These are phyloP conservation scores for Cuculus canorus DNA, from an alignment of 2,797 vertebrate species.

Conservation along the genomic window DNA sequence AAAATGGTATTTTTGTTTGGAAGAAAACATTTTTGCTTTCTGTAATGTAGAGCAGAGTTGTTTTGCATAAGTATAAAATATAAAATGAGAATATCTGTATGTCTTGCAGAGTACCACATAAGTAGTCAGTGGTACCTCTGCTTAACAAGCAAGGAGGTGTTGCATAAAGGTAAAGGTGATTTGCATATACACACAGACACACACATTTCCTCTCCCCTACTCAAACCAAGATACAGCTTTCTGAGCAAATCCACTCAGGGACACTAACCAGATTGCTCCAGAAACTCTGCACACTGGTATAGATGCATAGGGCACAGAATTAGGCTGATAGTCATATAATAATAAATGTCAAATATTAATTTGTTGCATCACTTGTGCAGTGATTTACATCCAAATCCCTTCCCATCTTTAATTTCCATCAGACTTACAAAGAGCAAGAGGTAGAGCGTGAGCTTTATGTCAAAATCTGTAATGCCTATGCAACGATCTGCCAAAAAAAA, in stretches of 20 bases:
- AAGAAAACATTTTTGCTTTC: background rate
- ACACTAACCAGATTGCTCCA: background rate
- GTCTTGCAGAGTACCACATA: rapidly evolving
- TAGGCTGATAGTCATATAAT: background rate
- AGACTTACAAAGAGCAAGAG: background rate
- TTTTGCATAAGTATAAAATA: background rate
- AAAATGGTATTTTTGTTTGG: background rate
- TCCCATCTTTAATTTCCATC: background rate
- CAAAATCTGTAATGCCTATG: background rate
- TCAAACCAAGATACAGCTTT: background rate
- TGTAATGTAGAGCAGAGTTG: background rate
- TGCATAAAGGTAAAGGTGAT: background rate
- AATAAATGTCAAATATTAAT: conserved; percentile 14
- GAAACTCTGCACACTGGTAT: rapidly evolving
- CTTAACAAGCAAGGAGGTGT: background rate
- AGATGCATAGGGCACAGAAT: background rate
- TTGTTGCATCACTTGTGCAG: conserved; percentile 12
- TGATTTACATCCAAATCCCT: conserved; percentile 14
- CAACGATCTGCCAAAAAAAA: background rate
- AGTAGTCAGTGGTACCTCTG: background rate
- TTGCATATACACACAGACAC: background rate
- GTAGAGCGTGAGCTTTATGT: conserved; percentile 42
- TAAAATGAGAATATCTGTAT: background rate
- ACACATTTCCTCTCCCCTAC: background rate
- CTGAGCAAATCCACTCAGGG: background rate